Percentiles rank a stretch among this genome's conserved stretches.
Conservation (phyloP, 2,888 invertebrate species). For the Morpho helenor region DNA sequence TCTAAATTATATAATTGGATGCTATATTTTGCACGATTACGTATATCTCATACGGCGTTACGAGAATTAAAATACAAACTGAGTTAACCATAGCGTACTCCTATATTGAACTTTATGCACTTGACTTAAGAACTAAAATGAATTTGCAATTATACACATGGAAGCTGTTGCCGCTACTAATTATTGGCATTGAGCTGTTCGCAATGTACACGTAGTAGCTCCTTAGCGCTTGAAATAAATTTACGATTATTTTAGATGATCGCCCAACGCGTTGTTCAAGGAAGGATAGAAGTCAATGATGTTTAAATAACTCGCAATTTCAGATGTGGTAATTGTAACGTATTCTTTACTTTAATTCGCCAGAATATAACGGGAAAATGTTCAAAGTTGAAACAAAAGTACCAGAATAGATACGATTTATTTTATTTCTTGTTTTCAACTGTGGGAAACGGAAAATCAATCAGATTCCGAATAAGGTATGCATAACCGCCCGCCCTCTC, state of each 20-base stretch:
- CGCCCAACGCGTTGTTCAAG: conserved; percentile 54
- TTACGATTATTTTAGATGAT: conserved; percentile 63
- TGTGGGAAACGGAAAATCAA: no score
- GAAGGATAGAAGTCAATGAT: conserved; percentile 33
- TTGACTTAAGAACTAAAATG: conserved; percentile 4
- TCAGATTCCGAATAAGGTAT: no score
- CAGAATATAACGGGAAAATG: background rate
- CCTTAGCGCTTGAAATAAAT: conserved; percentile 55
- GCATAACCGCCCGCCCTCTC: no score
- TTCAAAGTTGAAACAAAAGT: no score
- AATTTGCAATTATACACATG: conserved; percentile 21
- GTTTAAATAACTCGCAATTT: conserved; percentile 3
- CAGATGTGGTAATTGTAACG: conserved; percentile 13
- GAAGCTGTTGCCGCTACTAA: conserved; percentile 27
- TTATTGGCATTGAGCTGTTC: conserved; percentile 41
- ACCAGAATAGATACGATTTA: no score
- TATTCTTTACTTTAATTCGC: background rate
- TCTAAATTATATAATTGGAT: conserved; percentile 11
- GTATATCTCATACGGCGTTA: conserved; percentile 15
- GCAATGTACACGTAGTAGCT: conserved; percentile 30
- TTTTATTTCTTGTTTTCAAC: no score
- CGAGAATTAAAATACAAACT: conserved; percentile 19
- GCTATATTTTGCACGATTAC: conserved; percentile 13
- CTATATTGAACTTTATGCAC: conserved; percentile 13
- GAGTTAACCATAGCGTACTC: conserved; percentile 14